These are phyloP conservation scores for Corythornis cristatus DNA, from an alignment of 2,113 vertebrate genomes.

Conservation along the genomic window DNA sequence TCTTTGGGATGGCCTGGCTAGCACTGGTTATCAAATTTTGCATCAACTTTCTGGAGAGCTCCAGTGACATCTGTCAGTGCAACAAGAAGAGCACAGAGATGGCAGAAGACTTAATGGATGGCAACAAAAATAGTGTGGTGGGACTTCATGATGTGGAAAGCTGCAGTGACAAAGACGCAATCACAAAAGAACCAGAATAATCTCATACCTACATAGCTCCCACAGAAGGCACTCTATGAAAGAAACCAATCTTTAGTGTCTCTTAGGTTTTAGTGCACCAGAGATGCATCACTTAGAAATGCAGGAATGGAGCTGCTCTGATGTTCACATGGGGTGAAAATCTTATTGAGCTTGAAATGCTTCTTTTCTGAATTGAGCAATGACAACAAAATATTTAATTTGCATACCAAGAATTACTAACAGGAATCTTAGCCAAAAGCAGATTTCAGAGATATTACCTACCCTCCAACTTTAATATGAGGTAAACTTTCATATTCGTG, in stretches of 20 bases:
- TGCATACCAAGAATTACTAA: background rate
- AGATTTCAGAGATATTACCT: background rate
- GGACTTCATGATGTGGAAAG: background rate
- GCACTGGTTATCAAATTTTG: constrained; percentile 87
- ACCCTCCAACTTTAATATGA: background rate
- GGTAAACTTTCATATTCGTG: background rate
- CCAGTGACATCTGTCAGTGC: constrained; percentile 58
- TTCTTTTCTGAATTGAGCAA: background rate
- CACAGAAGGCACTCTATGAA: background rate
- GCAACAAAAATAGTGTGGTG: background rate
- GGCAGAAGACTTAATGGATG: constrained; percentile 34
- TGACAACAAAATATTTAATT: background rate
- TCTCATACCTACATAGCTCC: background rate
- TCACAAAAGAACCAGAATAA: background rate
- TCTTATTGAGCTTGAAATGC: background rate
- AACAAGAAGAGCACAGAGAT: background rate
- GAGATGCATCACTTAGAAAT: background rate
- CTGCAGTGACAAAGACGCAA: constrained; percentile 6
- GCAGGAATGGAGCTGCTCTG: background rate
- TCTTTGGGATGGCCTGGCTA: constrained; percentile 93
- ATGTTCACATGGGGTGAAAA: background rate
- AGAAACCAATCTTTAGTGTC: background rate
- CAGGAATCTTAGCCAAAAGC: background rate
- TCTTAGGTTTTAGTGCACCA: background rate
- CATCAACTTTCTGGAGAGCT: constrained; percentile 83